phyloP scores from a whole-genome alignment of 2,888 invertebrate genomes.

The Drosophila neoperkinsi region DNA sequence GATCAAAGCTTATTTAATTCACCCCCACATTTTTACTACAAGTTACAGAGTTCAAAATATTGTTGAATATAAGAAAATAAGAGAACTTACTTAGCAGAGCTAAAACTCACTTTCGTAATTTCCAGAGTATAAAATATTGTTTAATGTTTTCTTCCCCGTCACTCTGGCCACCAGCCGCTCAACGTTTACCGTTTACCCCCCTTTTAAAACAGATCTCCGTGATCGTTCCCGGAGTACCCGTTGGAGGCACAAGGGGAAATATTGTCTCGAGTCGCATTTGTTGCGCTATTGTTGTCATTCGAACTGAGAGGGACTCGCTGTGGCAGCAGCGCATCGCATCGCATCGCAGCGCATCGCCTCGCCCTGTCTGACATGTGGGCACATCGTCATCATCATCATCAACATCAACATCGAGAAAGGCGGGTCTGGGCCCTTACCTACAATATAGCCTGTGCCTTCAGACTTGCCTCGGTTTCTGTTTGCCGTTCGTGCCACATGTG shows the following conservation, averaged over 20 bases:
- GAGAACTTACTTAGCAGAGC: neutral
- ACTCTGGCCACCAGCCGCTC: conserved; percentile 21
- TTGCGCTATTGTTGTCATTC: conserved; percentile 67
- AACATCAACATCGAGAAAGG: conserved; percentile 34
- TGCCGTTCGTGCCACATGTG: conserved; percentile 68
- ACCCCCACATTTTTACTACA: neutral
- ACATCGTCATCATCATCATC: conserved; percentile 34
- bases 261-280: conserved; percentile 74
- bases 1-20: neutral
- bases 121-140: conserved; percentile 44
- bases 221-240: conserved; percentile 28
- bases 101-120: neutral
- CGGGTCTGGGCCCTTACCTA: conserved; percentile 52
- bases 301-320: conserved; percentile 41
- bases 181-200: conserved; percentile 30
- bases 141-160: conserved; percentile 15
- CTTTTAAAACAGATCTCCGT: conserved; percentile 15
- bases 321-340: neutral
- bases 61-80: neutral
- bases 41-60: neutral
- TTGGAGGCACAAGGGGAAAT: conserved; percentile 79
- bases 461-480: conserved; percentile 36
- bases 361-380: conserved; percentile 57
- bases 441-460: conserved; percentile 25
- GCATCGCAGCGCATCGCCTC: conserved; percentile 19